Conservation (phyloP, 2,113 vertebrate species). For the Monarcha castaneiventris region DNA sequence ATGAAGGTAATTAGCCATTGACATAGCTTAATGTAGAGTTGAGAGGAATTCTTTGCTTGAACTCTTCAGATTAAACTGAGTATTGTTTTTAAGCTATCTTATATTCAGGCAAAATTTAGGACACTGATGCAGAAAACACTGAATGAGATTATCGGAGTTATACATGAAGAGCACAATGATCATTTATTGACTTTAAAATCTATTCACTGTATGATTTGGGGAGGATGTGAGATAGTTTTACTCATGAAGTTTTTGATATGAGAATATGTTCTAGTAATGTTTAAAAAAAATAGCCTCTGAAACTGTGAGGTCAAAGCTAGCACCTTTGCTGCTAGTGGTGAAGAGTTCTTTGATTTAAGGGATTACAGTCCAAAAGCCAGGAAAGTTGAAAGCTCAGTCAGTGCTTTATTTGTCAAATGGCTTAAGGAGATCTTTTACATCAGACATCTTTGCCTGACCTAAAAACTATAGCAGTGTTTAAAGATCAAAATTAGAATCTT, state of each 20-base stretch:
- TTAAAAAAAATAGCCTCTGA: not conserved
- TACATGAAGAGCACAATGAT: not conserved
- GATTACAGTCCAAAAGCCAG: not conserved
- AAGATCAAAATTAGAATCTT: not conserved
- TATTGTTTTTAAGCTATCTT: not conserved
- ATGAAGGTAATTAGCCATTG: constrained; percentile 31
- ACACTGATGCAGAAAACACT: not conserved
- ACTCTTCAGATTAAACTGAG: not conserved
- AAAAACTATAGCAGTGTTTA: not conserved
- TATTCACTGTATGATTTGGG: not conserved
- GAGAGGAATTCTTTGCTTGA: constrained; percentile 27
- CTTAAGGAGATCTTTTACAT: not conserved
- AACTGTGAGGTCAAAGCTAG: not conserved
- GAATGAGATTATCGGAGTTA: not conserved
- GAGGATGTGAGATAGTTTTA: not conserved
- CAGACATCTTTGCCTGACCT: not conserved
- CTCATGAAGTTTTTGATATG: not conserved
- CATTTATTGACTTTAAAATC: not conserved
- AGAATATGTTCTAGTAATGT: not conserved
- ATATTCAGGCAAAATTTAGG: not conserved
- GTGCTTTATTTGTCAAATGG: not conserved
- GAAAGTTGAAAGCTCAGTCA: not conserved
- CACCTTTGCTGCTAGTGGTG: not conserved
- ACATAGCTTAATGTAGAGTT: not conserved
- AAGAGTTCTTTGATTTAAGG: not conserved